Evolutionary conservation across 2,888 invertebrate species (phyloP), one percentile per base, ranked within the genome.

Genomic region (Onthophagus sagittarius): DNA sequence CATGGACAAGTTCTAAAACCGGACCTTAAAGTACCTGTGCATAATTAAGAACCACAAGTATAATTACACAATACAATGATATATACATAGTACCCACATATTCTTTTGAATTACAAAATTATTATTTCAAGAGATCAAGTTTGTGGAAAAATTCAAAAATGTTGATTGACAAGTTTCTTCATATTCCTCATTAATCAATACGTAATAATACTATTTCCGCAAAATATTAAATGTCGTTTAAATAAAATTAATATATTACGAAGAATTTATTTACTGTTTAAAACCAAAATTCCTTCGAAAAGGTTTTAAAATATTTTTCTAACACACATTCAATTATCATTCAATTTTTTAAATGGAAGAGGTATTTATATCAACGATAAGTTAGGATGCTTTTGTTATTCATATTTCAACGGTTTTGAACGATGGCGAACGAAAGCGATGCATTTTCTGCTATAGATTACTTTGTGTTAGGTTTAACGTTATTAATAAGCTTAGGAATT

Each of bases 401-500:
- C n/a, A 15, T 6, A 5, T 31, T 31, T 1, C n/a, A 67, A 67
- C 67, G 7, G 7, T 6, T 63, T 71, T 11, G 33, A 15, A 69
- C 15, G 23, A 62, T n/a, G 13, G 7, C 15, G 15, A 73, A 71
- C 9, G 70, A 70, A 70, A 65, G 70, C 11, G 62, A 72, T 13
- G 69, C 70, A 31, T 77, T 77, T 69, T 73, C 75, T 14, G 75
- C 75, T 75, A 62, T 74, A 11, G 77, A 77, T 69, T 77, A 77
- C 65, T 15, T 70, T 6, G 15, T 77, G n/a, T 77, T 89, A 77
- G 80, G 76, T 4, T 72, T 81, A 0, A 85, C 88, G 84, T 78
- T 89, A 71, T 79, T 80, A 0, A 75, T 88, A 63, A 88, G 88
- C 5, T 84, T 86, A 1, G 79, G 84, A 11, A 87, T 89, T 71